phyloP scores from a whole-genome alignment of 2,888 invertebrate genomes.

The Allygus modestus region DNA sequence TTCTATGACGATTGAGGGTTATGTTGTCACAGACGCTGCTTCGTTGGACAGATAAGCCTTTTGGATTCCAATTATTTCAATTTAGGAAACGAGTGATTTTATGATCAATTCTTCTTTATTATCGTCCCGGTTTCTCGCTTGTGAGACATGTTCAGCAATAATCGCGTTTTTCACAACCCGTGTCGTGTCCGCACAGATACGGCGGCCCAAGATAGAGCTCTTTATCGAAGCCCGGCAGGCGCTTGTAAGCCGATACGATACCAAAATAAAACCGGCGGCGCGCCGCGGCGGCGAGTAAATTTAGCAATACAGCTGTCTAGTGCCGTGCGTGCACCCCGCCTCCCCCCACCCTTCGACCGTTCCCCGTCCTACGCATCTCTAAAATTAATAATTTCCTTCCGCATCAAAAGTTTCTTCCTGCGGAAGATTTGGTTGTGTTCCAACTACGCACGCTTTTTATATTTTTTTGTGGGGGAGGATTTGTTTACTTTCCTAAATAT shows the following conservation, averaged over 20 bases:
- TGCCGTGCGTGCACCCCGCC: constrained; percentile 44
- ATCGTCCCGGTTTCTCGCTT: no score
- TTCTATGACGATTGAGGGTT: no score
- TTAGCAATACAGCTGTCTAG: constrained; percentile 50
- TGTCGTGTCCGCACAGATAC: neutral
- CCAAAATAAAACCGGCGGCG: constrained; percentile 49
- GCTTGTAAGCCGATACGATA: constrained; percentile 49
- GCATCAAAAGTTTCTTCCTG: neutral
- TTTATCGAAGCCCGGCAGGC: constrained; percentile 22
- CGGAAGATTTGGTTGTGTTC: neutral
- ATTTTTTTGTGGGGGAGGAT: no score
- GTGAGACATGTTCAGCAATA: no score
- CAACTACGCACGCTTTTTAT: no score
- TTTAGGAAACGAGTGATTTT: no score
- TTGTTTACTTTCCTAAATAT: no score
- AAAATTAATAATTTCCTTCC: neutral
- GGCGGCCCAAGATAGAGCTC: constrained; percentile 12
- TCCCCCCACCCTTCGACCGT: constrained; percentile 44
- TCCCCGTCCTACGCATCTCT: constrained; percentile 31
- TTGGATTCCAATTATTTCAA: no score
- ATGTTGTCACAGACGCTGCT: no score
- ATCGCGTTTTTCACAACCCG: neutral
- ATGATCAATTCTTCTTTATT: no score
- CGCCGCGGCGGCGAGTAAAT: constrained; percentile 1
- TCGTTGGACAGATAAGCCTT: no score